phyloP scores from a whole-genome alignment of 2,797 vertebrate species.

The Pelochelys cantorii region DNA sequence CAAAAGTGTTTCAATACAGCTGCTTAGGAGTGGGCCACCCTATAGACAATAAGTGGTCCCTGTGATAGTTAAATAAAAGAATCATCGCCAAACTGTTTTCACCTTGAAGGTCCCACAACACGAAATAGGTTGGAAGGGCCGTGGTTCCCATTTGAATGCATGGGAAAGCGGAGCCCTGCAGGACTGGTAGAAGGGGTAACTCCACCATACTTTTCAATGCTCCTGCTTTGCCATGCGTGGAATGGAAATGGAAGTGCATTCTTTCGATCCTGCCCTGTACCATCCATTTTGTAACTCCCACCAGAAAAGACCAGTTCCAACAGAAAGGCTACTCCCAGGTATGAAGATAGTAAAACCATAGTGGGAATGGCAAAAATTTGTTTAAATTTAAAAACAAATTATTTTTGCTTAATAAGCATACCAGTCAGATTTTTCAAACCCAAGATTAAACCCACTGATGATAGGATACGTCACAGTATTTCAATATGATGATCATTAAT shows the following conservation, averaged over 20 bases:
- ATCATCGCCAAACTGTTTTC: not conserved
- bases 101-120: not conserved
- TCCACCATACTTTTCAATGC: conserved; percentile 22
- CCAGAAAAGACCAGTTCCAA: conserved; percentile 38
- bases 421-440: not conserved
- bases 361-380: conserved; percentile 66
- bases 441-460: accelerated
- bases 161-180: not conserved
- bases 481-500: accelerated
- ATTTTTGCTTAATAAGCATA: not conserved
- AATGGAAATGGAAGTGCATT: conserved; percentile 42
- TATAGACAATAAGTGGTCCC: accelerated
- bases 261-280: conserved; percentile 49
- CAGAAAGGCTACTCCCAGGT: conserved; percentile 53
- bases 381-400: not conserved
- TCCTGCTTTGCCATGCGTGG: conserved; percentile 49
- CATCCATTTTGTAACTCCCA: conserved; percentile 57
- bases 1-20: not conserved
- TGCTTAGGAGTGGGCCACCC: not conserved
- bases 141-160: accelerated
- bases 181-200: not conserved
- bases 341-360: conserved; percentile 61
- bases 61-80: not conserved
- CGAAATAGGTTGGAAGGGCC: not conserved
- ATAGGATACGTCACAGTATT: not conserved